Percentiles rank a stretch among this genome's conserved stretches.
Evolutionary conservation across 2,113 vertebrate species (phyloP).

Genomic region (Hemicordylus capensis): DNA sequence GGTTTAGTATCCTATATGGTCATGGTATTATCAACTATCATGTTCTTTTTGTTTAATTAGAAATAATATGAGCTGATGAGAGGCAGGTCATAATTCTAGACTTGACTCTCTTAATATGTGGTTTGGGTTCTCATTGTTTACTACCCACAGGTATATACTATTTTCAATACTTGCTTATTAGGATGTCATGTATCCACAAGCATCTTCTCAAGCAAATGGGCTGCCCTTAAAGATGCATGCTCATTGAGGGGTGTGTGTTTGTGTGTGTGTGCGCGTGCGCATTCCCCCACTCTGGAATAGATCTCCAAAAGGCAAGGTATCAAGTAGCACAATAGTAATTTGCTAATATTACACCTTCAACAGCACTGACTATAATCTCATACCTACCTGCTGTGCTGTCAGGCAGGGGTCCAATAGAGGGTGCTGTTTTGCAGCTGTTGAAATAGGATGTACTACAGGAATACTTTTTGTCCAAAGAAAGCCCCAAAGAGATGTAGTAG

Average conservation of each 20-base stretch:
- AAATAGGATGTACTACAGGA: neutral
- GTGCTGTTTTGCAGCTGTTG: neutral
- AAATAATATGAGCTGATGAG: neutral
- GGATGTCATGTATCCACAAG: neutral
- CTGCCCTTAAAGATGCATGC: too few relatives aligned
- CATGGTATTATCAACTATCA: neutral
- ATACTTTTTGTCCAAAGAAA: neutral
- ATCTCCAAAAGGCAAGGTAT: neutral
- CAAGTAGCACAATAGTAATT: neutral
- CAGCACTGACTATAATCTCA: neutral
- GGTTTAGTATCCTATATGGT: neutral
- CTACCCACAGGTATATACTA: neutral
- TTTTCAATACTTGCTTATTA: neutral
- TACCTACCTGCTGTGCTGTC: neutral
- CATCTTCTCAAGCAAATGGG: neutral
- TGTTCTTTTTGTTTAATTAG: neutral
- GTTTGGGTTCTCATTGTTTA: neutral
- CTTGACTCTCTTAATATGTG: neutral
- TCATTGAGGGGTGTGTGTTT: too few relatives aligned
- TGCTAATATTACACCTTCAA: neutral
- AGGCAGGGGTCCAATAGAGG: neutral
- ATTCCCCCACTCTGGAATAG: neutral
- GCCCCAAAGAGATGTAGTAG: neutral
- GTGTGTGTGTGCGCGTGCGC: too few relatives aligned
- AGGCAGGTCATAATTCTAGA: neutral